Evolutionary conservation across 2,113 vertebrate species (phyloP), one percentile per base, ranked within the genome.

Genomic region (Atherinomorus stipes): DNA sequence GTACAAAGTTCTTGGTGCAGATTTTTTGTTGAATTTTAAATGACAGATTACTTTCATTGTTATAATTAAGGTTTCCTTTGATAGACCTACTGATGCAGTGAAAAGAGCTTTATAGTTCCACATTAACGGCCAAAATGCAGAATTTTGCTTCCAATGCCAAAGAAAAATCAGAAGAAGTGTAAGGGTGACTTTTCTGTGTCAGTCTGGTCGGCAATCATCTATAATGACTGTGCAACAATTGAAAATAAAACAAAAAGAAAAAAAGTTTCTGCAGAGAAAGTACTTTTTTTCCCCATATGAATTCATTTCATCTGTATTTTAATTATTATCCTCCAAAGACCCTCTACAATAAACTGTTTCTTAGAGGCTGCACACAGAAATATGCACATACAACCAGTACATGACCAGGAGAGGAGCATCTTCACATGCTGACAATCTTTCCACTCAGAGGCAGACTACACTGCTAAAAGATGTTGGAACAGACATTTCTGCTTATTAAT

Each of bases 401-500:
- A 34, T 34, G 31, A 59, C 61, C 65, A 44, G 59, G 34, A 19
- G 42, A 16, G n/a, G 50, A 40, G 44, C 61, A 12, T 34, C 34
- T 58, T 45, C 18, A 10, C 69, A 59, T 58, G 63, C 60, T 61
- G 74, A 78, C 53, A 49, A 22, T 49, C 31, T 57, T 76, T 63
- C 3, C 22, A 11, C 71, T 52, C 50, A 18, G 54, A 47, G 21
- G 44, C 37, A 65, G 34, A 62, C 34, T 56, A 37, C 51, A 63
- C 52, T 44, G 61, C 57, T 50, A 67, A 64, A 79, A 67, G 57
- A 50, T 64, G 54, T 0, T 72, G 59, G 71, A 83, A 68, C 22
- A 74, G 21, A 21, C 54, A 70, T 85, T 76, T 70, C 45, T 47
- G 5, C 76, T 61, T 76, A 77, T 89, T 87, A 87, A 85, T 83